A percentile compares a stretch with the other conserved stretches of the same genome.
Evolutionary conservation across 1,140 invertebrate genomes (phyloP).

Genomic region (Drosophila trapezifrons): DNA sequence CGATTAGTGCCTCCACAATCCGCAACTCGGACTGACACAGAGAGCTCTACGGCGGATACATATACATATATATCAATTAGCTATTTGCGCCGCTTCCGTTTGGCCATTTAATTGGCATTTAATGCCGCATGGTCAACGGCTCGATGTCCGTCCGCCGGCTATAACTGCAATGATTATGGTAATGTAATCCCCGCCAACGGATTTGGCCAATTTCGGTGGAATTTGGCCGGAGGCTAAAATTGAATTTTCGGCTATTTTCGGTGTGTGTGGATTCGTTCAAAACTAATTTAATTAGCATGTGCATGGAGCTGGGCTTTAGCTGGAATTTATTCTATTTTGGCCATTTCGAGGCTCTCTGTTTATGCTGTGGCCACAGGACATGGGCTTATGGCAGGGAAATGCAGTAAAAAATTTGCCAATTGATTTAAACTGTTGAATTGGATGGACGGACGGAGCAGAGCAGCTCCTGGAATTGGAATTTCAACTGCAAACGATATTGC

Average conservation of each 20-base stretch:
- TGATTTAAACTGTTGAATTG: slow-evolving; percentile 45
- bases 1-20: slow-evolving; percentile 39
- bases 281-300: slow-evolving; percentile 69
- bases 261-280: slow-evolving; percentile 44
- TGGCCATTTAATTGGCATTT: slow-evolving; percentile 75
- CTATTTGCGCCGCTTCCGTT: slow-evolving; percentile 41
- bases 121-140: slow-evolving; percentile 52
- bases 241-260: slow-evolving; percentile 55
- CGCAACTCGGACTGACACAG: not conserved
- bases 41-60: slow-evolving; percentile 4
- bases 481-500: not conserved
- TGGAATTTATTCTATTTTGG: slow-evolving; percentile 1
- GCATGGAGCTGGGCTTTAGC: slow-evolving; percentile 2
- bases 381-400: slow-evolving; percentile 11
- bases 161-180: slow-evolving; percentile 59
- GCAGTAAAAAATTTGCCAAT: slow-evolving; percentile 28
- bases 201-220: slow-evolving; percentile 54
- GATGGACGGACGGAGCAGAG: not conserved
- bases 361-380: slow-evolving; percentile 27
- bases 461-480: not conserved
- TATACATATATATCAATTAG: slow-evolving; percentile 38
- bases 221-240: slow-evolving; percentile 54
- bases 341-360: not conserved
- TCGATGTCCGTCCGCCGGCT: slow-evolving; percentile 2
- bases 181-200: slow-evolving; percentile 54